Percentiles rank a stretch among this genome's conserved stretches.
These are phyloP conservation scores for Apistogramma diplotaenia DNA, from an alignment of 2,113 vertebrate species.

Conservation along the genomic window DNA sequence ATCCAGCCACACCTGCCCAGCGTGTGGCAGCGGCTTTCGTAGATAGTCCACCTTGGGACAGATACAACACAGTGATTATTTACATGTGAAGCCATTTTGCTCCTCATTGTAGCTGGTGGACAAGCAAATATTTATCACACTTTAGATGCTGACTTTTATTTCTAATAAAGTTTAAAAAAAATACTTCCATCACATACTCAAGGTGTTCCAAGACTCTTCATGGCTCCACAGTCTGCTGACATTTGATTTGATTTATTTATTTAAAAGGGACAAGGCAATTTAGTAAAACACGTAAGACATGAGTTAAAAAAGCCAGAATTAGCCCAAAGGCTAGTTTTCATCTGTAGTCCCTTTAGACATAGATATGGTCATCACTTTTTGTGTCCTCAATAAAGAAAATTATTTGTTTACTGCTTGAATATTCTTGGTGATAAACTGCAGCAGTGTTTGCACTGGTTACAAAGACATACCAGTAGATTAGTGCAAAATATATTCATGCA, in stretches of 20 bases:
- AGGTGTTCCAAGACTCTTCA: not conserved
- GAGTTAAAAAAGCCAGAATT: too few species aligned
- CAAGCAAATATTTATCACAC: not conserved
- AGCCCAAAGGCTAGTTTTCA: too few species aligned
- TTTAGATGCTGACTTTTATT: not conserved
- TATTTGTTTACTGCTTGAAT: too few species aligned
- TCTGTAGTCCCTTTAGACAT: too few species aligned
- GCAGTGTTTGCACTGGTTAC: not conserved
- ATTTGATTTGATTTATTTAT: too few species aligned
- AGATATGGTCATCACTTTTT: not conserved
- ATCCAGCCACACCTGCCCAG: not conserved
- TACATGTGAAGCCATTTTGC: too few species aligned
- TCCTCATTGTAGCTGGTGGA: too few species aligned
- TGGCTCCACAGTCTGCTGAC: not conserved
- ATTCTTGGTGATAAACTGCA: too few species aligned
- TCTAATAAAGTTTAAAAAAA: not conserved
- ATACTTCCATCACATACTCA: fast-evolving
- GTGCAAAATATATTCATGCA: not conserved
- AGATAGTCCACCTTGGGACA: too few species aligned
- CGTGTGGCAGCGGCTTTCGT: not conserved
- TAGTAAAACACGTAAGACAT: too few species aligned
- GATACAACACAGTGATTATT: too few species aligned
- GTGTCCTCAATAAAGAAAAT: not conserved
- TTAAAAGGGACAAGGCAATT: too few species aligned
- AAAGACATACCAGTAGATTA: not conserved